Evolutionary conservation across 2,113 vertebrate genomes (phyloP).

Genomic region (Willisornis vidua): DNA sequence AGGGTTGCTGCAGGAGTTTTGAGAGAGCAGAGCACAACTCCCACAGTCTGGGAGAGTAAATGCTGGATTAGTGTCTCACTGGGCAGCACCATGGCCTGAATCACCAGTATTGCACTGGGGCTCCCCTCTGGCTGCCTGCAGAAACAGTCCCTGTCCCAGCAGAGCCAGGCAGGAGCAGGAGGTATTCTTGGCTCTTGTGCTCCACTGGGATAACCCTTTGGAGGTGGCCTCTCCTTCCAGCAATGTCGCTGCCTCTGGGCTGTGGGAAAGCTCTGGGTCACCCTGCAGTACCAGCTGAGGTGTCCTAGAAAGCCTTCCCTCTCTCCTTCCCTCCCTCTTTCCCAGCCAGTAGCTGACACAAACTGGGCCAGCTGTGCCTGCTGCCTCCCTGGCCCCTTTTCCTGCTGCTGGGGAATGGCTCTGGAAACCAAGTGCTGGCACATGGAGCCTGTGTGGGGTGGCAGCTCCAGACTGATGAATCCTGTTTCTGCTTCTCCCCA

Average conservation of each 20-base stretch:
- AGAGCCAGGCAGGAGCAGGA: not conserved
- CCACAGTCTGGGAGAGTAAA: not conserved
- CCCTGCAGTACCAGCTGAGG: not conserved
- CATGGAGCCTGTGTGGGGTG: not conserved
- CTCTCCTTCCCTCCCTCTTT: no score
- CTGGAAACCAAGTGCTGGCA: not conserved
- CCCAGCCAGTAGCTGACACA: not conserved
- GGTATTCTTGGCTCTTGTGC: not conserved
- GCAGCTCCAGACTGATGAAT: not conserved
- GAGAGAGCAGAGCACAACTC: not conserved
- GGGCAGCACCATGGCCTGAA: not conserved
- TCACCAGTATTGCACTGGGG: not conserved
- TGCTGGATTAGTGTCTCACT: not conserved
- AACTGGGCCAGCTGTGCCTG: not conserved
- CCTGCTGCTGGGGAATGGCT: not conserved
- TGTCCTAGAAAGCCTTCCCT: conserved; percentile 15
- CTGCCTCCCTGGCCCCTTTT: not conserved
- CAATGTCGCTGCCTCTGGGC: not conserved
- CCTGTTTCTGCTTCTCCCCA: not conserved
- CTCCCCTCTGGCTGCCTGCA: not conserved
- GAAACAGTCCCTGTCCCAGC: not conserved
- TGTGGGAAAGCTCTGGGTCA: not conserved
- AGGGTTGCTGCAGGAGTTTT: not conserved
- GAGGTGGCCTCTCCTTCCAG: not conserved
- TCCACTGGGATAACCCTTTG: not conserved